A percentile compares a stretch with the other conserved stretches of the same genome.
These are phyloP conservation scores for Carcharodon carcharias DNA, from an alignment of 2,797 vertebrate species.

Conservation along the genomic window DNA sequence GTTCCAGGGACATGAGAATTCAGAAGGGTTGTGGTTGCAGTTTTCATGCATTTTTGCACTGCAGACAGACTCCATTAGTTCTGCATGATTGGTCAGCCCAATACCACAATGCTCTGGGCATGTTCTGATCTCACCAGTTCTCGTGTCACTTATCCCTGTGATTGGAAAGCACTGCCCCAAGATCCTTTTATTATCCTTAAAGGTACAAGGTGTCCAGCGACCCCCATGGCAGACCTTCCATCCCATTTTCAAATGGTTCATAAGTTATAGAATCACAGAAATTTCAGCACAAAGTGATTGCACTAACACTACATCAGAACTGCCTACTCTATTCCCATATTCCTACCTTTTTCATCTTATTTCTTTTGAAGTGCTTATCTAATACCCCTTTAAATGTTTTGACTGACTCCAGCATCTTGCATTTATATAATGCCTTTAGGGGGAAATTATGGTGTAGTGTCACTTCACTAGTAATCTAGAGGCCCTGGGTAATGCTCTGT, in stretches of 20 bases:
- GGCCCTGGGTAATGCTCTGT: too few species aligned
- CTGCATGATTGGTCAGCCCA: not conserved
- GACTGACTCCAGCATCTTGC: not conserved
- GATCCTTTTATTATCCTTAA: not conserved
- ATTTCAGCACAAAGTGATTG: not conserved
- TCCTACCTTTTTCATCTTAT: too few species aligned
- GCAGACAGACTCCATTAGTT: not conserved
- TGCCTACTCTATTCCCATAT: not conserved
- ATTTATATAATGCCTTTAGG: not conserved
- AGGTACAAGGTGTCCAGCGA: not conserved
- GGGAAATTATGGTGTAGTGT: too few species aligned
- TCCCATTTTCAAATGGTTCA: not conserved
- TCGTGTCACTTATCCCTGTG: not conserved
- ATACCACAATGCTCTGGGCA: not conserved
- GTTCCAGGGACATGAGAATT: not conserved
- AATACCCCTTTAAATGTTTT: not conserved
- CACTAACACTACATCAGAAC: too few species aligned
- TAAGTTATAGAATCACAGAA: not conserved
- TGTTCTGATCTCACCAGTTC: not conserved
- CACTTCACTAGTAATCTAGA: too few species aligned
- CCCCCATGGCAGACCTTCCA: not conserved
- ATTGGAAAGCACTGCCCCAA: too few species aligned
- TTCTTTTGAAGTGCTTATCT: not conserved
- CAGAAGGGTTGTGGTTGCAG: not conserved
- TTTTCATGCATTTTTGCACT: slow-evolving; percentile 12